Evolutionary conservation across 2,797 vertebrate species (phyloP).

Genomic region (Enteromius paludinosus): DNA sequence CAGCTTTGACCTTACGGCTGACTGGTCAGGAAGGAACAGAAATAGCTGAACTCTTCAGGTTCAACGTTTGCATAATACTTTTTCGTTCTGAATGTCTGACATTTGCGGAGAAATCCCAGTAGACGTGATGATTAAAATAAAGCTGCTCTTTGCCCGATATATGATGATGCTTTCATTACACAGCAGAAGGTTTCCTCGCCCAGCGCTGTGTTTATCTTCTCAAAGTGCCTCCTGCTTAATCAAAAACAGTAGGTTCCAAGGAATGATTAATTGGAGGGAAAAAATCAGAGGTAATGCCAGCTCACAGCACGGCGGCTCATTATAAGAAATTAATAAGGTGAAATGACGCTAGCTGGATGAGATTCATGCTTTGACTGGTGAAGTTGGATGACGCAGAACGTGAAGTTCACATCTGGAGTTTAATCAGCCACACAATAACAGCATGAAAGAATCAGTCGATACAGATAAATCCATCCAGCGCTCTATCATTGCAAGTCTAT

Average conservation of each 20-base stretch:
- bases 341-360: slow-evolving; percentile 26
- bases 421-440: neutral
- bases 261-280: slow-evolving; percentile 64
- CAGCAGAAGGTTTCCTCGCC: slow-evolving; percentile 37
- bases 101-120: slow-evolving; percentile 12
- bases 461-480: neutral
- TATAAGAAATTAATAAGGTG: slow-evolving; percentile 61
- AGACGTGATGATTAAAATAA: slow-evolving; percentile 21
- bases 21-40: neutral
- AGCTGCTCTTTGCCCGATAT: slow-evolving; percentile 18
- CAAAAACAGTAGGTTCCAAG: slow-evolving; percentile 56
- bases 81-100: slow-evolving; percentile 8
- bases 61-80: neutral
- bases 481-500: neutral
- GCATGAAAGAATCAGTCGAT: neutral
- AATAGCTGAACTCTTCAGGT: neutral
- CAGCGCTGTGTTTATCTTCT: slow-evolving; percentile 35
- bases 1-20: neutral
- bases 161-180: slow-evolving; percentile 8
- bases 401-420: slow-evolving; percentile 22
- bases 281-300: slow-evolving; percentile 55
- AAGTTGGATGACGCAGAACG: slow-evolving; percentile 47
- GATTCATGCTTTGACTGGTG: slow-evolving; percentile 41
- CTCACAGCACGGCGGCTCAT: slow-evolving; percentile 60
- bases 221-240: slow-evolving; percentile 54